Evolutionary conservation across 2,113 vertebrate genomes (phyloP).

Genomic region (Lampris megalopsis): DNA sequence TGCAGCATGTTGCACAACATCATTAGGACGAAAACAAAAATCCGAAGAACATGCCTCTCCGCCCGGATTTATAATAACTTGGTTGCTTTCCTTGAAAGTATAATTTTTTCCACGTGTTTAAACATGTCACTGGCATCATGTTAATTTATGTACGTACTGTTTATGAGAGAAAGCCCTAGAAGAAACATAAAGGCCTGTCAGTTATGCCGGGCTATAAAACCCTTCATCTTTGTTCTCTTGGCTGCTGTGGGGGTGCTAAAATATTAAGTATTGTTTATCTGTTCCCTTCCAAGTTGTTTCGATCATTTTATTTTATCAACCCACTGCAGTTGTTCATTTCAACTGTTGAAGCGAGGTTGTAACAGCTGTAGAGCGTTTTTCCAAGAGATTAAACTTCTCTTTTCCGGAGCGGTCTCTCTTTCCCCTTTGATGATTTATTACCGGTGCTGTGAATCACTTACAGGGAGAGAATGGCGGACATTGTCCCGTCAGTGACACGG

Average conservation of each 20-base stretch:
- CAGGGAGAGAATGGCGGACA: constrained; percentile 6
- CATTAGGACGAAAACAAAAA: constrained; percentile 33
- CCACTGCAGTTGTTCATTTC: constrained; percentile 48
- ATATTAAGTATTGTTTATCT: constrained; percentile 78
- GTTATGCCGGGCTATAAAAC: constrained; percentile 72
- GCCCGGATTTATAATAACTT: constrained; percentile 64
- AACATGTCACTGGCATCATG: constrained; percentile 62
- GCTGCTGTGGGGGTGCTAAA: constrained; percentile 61
- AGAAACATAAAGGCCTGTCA: constrained; percentile 63
- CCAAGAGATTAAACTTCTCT: constrained; percentile 52
- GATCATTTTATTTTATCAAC: constrained; percentile 63
- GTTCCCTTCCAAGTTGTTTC: constrained; percentile 62
- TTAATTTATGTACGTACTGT: constrained; percentile 68
- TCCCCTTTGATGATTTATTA: constrained; percentile 29
- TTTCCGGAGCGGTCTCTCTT: not conserved
- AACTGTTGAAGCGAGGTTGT: constrained; percentile 37
- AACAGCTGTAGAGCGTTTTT: constrained; percentile 43
- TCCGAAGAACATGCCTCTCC: constrained; percentile 42
- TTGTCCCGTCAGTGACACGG: constrained; percentile 8
- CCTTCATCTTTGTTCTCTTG: constrained; percentile 72
- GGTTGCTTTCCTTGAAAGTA: constrained; percentile 53
- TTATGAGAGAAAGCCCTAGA: constrained; percentile 53
- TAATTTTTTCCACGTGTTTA: constrained; percentile 72
- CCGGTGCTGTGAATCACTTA: constrained; percentile 25
- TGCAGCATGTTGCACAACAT: constrained; percentile 46